Evolutionary conservation across 1,140 invertebrate genomes (phyloP), one percentile per base, ranked within the genome.

Genomic region (Nymphalis io): DNA sequence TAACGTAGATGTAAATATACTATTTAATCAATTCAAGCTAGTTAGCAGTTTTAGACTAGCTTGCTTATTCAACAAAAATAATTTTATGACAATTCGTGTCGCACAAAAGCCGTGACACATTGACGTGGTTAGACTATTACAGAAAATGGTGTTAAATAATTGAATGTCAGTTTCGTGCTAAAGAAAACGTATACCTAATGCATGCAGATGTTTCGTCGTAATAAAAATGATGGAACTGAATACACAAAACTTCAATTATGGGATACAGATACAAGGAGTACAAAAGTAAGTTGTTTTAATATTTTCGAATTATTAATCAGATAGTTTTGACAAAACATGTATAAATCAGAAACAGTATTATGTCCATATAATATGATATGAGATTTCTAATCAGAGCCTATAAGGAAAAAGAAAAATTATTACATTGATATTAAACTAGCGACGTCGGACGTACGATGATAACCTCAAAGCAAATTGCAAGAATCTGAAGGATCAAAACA

Each of bases 141-240:
- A 39, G 58, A 20, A 33, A 16, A 58, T 58, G 51, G 51, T 55
- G 51, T 15, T 27, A 55, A 55, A 23, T 4, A 55, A 27, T 27
- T 23, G 51, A 21, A 3, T 60, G 23, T 61, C 4, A 15, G 46
- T 33, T 33, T 33, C 27, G 27, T 4, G 4, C 5, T 33, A 42
- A 20, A 27, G 46, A 33, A 61, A 48, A 15, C n/a, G 10, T 16
- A 21, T 27, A 46, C n/a, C 27, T 18, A 23, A 46, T 60, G 57
- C 16, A 62, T 27, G n/a, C 74, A 80, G 72, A 89, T 89, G 87
- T 82, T 82, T 74, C 87, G 85, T 55, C 79, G 84, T 72, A 85
- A 70, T 75, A 72, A 73, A 59, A 80, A 78, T 64, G 78, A 86
- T 80, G 78, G 70, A 66, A 66, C 48, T 59, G 70, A 82, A 69